Evolutionary conservation across 2,113 vertebrate genomes (phyloP).

Genomic region (Trogon surrucura): DNA sequence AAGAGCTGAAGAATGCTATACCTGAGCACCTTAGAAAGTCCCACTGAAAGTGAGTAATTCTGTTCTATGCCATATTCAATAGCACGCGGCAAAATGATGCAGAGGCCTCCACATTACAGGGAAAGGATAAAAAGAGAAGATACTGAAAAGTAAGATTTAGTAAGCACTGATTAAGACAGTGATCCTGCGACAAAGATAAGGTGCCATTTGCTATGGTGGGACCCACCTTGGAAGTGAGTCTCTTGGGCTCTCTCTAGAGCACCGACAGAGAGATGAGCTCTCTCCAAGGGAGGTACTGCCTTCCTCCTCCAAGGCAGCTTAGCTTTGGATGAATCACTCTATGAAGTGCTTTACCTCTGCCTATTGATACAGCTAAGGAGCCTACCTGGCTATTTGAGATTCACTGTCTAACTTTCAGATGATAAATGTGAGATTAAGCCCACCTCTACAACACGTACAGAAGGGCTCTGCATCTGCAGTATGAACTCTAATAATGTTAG

Average conservation of each 20-base stretch:
- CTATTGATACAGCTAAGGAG: neutral
- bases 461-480: neutral
- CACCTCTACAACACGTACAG: neutral
- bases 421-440: neutral
- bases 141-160: neutral
- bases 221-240: neutral
- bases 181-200: neutral
- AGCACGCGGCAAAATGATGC: neutral
- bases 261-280: neutral
- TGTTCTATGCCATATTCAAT: neutral
- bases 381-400: neutral
- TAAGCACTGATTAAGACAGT: neutral
- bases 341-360: neutral
- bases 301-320: neutral
- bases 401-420: neutral
- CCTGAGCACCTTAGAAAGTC: neutral
- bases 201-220: neutral
- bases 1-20: neutral
- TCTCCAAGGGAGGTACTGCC: neutral
- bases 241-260: neutral
- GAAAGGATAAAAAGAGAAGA: neutral
- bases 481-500: neutral
- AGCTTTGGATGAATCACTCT: neutral
- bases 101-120: neutral
- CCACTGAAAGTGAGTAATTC: neutral